Base-by-base conservation (phyloP, 30 jellyfish, hydroid and myxozoan genomes). In the Hydractinia symbiolongicarpus region DNA sequence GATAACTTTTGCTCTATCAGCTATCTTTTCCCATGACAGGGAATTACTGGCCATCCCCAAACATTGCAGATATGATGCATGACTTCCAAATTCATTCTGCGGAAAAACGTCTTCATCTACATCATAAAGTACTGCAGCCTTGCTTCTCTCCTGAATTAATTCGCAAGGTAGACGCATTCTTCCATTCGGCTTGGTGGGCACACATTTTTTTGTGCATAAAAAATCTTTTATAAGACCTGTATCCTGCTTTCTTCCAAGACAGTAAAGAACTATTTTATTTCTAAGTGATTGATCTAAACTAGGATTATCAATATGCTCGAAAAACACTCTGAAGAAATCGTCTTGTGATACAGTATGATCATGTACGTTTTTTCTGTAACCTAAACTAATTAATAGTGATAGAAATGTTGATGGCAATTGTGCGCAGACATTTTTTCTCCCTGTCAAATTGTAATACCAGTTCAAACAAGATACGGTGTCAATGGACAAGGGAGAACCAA, bases 81-180 rank as follows among this genome's bases (percentile, higher is more conserved):
- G 81, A 13, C 67, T 56, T 14, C 14, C 15, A n/a, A 62, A 61
- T 49, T 19, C 54, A 1, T 71, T 57, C 6, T 61, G 7, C 5
- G 88, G 88, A 72, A 88, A 88, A n/a, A 88, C 96, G 72, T 88
- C 91, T 16, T 88, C 96, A 61, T 72, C 64, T 6, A 8, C 79
- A 30, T 51, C 79, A 72, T 53, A 88, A 19, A 88, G 76, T 60
- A 8, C 66, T 40, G 89, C 81, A 10, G 78, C 96, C 58, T 83
- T 88, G 80, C 96, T 82, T 7, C 55, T 30, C 5, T 81, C 86
- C 72, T 51, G 52, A 10, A 85, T 85, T 11, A 85, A 82, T n/a
- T 81, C 79, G 5, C 71, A 4, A 5, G 89, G 95, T 21, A 13
- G 9, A 20, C 55, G 73, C 77, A 86, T 53, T 9, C 8, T 9